Base-by-base conservation (phyloP, 2,888 invertebrate species). In the Beris morrisii region DNA sequence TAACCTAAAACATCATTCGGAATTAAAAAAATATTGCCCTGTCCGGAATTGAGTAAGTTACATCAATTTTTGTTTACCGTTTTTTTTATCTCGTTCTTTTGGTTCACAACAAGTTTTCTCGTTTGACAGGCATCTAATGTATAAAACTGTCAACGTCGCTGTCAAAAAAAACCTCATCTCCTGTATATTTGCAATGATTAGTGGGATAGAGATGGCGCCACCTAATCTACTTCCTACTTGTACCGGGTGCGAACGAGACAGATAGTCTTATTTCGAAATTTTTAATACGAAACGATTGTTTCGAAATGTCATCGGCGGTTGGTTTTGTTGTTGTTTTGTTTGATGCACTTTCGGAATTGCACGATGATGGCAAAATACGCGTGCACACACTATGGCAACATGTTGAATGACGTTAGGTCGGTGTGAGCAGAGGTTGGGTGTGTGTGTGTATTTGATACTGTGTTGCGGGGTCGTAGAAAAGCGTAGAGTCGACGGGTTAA, bases 321-420 rank as follows among this genome's bases (percentile, higher is more conserved):
- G 22, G 7, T 13, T 43, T 38, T 53, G 53, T 53, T 55, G 13
- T 50, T 15, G 7, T 7, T 15, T 50, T 50, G 5, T 11, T 15
- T 11, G 32, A 61, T 61, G 61, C 61, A 50, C 11, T 61, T 50
- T 52, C 52, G 61, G 15, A 61, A 61, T 61, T 52, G 61, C 61
- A 61, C 32, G 50, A 31, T 50, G 31, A 28, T 38, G 9, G 38
- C 38, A 38, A 38, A 7, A 38, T 38, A 22, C 22, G 22, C 9
- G 38, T 38, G 5, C 7, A 38, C 55, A 56, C 9, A 28, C n/a
- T 13, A 3, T n/a, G 50, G 50, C 52, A 61, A 52, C 50, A 50
- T 32, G 50, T 43, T 52, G 50, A 61, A 52, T 61, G 61, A 52
- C 52, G 52, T 15, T 52, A 15, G 50, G 61, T 50, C 61, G 38